These are phyloP conservation scores for Corvus moneduloides DNA, from an alignment of 2,113 vertebrate species.

Conservation along the genomic window DNA sequence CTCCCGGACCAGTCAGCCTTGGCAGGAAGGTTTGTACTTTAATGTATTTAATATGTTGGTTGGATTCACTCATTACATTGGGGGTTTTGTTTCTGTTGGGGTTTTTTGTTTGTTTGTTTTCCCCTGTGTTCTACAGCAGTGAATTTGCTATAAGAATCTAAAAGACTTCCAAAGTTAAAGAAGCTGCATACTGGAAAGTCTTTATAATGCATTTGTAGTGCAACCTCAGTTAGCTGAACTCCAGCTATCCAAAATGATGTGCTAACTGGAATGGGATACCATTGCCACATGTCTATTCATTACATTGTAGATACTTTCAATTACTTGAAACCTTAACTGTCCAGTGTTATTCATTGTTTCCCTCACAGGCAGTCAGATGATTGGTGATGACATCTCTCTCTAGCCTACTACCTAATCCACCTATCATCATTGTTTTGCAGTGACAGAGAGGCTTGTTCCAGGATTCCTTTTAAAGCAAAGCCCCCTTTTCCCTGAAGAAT, in stretches of 20 bases:
- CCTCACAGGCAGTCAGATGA: not conserved
- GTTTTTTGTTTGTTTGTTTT: not conserved
- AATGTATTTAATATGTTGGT: slow-evolving; percentile 3
- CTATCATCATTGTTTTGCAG: not conserved
- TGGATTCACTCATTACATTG: not conserved
- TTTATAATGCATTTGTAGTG: not conserved
- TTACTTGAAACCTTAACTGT: slow-evolving; percentile 12
- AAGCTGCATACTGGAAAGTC: not conserved
- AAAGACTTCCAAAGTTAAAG: slow-evolving; percentile 3
- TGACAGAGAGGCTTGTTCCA: not conserved
- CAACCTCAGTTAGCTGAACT: not conserved
- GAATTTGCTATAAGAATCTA: not conserved
- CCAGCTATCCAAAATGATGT: not conserved
- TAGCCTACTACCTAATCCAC: not conserved
- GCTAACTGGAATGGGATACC: not conserved
- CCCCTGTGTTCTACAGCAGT: not conserved
- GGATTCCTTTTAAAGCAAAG: not conserved
- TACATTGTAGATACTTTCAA: not conserved
- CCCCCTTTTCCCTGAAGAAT: not conserved
- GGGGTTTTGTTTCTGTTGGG: not conserved
- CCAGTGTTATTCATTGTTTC: not conserved
- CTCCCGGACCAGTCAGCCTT: not conserved
- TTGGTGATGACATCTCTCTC: not conserved
- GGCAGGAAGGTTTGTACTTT: not conserved
- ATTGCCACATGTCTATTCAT: slow-evolving; percentile 9